These are phyloP conservation scores for Mugil cephalus DNA, from an alignment of 2,113 vertebrate species.

Conservation along the genomic window DNA sequence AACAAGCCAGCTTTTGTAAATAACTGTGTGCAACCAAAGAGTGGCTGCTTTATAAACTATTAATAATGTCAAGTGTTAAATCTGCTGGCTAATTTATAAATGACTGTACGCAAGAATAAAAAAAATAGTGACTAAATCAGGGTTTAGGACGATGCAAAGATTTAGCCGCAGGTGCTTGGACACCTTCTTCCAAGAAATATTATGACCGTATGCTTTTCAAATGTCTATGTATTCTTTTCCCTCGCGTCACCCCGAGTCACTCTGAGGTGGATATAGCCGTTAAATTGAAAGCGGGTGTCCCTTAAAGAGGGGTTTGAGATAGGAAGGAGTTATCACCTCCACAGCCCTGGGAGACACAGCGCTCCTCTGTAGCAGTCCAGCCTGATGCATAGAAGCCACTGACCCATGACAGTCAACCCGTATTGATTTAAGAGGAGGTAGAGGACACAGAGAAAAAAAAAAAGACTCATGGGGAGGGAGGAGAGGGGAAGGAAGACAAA, in stretches of 20 bases:
- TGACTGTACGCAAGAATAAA: no score
- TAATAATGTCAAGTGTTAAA: no score
- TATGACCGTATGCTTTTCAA: constrained; percentile 2
- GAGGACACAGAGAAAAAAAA: constrained; percentile 54
- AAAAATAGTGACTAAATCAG: no score
- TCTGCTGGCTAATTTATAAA: no score
- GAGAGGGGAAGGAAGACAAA: constrained; percentile 27
- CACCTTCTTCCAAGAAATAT: constrained; percentile 22
- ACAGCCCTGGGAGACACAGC: constrained; percentile 56
- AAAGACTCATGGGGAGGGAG: constrained; percentile 10
- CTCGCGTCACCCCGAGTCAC: constrained; percentile 67
- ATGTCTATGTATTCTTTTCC: constrained; percentile 40
- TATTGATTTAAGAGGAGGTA: constrained; percentile 81
- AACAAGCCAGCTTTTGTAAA: no score
- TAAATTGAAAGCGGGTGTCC: constrained; percentile 74
- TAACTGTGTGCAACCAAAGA: no score
- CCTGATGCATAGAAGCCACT: constrained; percentile 75
- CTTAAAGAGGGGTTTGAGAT: constrained; percentile 72
- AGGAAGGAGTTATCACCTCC: constrained; percentile 73
- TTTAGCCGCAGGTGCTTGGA: constrained; percentile 10
- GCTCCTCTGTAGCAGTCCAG: constrained; percentile 66
- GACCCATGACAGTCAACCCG: constrained; percentile 79
- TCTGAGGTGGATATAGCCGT: constrained; percentile 70
- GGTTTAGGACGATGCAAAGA: constrained; percentile 2
- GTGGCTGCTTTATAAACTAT: no score